Percentiles rank a stretch among this genome's conserved stretches.
Evolutionary conservation across 2,888 invertebrate genomes (phyloP).

Genomic region (Malthinus flaveolus): DNA sequence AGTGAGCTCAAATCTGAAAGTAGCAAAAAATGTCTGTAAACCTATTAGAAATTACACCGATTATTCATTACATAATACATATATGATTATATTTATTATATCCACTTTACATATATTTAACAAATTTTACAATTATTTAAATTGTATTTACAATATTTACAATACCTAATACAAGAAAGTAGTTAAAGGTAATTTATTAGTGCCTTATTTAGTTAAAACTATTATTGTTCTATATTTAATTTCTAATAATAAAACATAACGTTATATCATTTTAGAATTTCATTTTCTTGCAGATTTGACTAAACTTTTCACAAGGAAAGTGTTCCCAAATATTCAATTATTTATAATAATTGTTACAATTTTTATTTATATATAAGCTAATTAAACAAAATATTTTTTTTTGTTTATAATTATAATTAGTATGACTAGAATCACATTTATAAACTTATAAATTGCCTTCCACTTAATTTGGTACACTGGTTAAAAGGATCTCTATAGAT

Average conservation of each 20-base stretch:
- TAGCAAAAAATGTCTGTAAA: no score
- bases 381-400: not conserved
- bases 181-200: no score
- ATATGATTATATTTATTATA: slow-evolving; percentile 1
- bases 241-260: slow-evolving; percentile 1
- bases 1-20: no score
- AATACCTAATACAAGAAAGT: not conserved
- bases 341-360: not conserved
- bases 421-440: slow-evolving; percentile 8
- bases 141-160: slow-evolving; percentile 35
- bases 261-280: not conserved
- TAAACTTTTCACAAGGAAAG: not conserved
- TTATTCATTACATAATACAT: not conserved
- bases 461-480: no score
- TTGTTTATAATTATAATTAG: not conserved
- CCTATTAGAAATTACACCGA: not conserved
- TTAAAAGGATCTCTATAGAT: no score
- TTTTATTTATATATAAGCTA: not conserved
- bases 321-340: not conserved
- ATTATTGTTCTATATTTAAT: slow-evolving; percentile 8
- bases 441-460: not conserved
- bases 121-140: slow-evolving; percentile 23
- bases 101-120: slow-evolving; percentile 19
- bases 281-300: not conserved
- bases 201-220: not conserved